These are phyloP conservation scores for Crocidura indochinensis DNA, from an alignment of 2,797 vertebrate species.

Conservation along the genomic window DNA sequence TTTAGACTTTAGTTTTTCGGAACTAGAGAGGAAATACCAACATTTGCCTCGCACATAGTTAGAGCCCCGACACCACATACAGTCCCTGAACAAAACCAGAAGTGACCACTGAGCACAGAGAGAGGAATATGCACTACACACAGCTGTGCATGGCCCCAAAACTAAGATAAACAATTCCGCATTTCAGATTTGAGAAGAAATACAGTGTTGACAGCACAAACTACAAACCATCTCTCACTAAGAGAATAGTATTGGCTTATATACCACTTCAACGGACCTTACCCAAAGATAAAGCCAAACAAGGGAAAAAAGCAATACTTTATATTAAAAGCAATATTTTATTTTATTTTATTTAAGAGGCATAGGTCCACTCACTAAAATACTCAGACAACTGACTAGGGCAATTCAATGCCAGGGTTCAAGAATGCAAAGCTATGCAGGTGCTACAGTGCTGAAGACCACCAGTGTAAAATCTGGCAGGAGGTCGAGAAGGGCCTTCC, in stretches of 20 bases:
- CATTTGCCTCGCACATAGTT: too few relatives aligned
- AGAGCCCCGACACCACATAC: too few relatives aligned
- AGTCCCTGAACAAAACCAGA: too few relatives aligned
- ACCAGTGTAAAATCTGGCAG: too few relatives aligned
- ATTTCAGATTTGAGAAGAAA: constrained; percentile 63
- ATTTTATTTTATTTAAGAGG: neutral
- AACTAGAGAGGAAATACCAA: too few relatives aligned
- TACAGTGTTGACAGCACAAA: neutral
- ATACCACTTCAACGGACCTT: neutral
- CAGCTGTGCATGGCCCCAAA: too few relatives aligned
- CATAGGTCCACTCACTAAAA: neutral
- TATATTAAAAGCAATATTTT: neutral
- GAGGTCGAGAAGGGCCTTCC: too few relatives aligned
- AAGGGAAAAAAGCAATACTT: neutral
- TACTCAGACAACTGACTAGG: neutral
- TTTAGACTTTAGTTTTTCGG: constrained; percentile 55
- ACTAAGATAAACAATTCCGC: too few relatives aligned
- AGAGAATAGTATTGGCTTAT: neutral
- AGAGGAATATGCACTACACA: too few relatives aligned
- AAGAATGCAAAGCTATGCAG: too few relatives aligned
- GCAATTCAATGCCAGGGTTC: neutral
- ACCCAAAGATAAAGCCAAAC: constrained; percentile 37
- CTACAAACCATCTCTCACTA: constrained; percentile 55
- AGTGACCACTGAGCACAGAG: too few relatives aligned
- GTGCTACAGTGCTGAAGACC: too few relatives aligned